Conservation (phyloP, 2,888 invertebrate species). For the Leptinotarsa peninsularis region DNA sequence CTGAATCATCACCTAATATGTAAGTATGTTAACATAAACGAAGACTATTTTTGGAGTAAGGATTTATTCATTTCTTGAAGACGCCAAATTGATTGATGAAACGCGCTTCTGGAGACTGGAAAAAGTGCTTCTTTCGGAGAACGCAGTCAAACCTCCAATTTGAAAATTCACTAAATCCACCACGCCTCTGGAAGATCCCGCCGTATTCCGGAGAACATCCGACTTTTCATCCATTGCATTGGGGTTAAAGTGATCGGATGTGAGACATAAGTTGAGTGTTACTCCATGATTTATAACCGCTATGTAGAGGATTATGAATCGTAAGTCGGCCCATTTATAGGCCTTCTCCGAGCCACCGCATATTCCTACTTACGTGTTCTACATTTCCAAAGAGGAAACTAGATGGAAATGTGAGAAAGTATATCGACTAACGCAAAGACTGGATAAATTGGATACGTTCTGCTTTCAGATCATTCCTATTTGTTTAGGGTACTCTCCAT, state of each 20-base stretch:
- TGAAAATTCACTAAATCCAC: background rate
- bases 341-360: constrained; percentile 25
- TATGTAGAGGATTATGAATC: constrained; percentile 36
- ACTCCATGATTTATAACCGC: constrained; percentile 45
- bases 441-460: constrained; percentile 13
- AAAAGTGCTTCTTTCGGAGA: no score
- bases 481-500: constrained; percentile 10
- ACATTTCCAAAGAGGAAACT: constrained; percentile 26
- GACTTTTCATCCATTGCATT: constrained; percentile 38
- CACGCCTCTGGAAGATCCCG: background rate
- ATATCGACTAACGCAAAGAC: constrained; percentile 6
- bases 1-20: no score
- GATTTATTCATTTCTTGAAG: no score
- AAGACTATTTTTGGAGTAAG: no score
- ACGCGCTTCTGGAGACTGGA: no score
- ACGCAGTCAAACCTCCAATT: no score
- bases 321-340: constrained; percentile 19
- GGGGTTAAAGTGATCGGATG: constrained; percentile 46
- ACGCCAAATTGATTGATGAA: no score
- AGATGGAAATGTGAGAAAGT: constrained; percentile 7
- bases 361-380: constrained; percentile 29
- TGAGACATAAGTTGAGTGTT: constrained; percentile 48
- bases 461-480: constrained; percentile 10
- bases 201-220: background rate
- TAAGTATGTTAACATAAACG: no score